A percentile compares a stretch with the other conserved stretches of the same genome.
Evolutionary conservation across 2,888 invertebrate genomes (phyloP).

Genomic region (Seira musarum): DNA sequence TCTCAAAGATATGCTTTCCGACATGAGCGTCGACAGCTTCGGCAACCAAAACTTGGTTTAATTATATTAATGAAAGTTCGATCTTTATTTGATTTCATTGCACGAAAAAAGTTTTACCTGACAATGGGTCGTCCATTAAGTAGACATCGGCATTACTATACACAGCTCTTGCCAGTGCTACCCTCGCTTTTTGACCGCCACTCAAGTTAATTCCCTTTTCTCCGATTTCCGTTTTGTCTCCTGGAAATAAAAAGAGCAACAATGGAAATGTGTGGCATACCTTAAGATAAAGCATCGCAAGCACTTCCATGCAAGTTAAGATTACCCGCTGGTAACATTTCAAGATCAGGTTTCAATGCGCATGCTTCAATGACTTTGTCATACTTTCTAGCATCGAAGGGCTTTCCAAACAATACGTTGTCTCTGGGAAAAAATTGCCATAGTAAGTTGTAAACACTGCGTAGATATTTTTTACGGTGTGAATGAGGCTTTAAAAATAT

Average conservation of each 20-base stretch:
- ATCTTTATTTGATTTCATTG: no score
- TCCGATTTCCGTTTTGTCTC: slow-evolving; percentile 97
- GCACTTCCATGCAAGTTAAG: no score
- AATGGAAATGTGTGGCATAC: no score
- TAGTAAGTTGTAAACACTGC: no score
- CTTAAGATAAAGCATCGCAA: no score
- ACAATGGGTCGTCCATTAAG: slow-evolving; percentile 76
- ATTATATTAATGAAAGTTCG: no score
- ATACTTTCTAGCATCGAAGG: slow-evolving; percentile 81
- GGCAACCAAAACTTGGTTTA: no score
- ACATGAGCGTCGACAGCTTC: slow-evolving; percentile 77
- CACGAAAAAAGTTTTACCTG: background rate
- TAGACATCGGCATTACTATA: slow-evolving; percentile 73
- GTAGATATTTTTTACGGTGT: slow-evolving; percentile 27
- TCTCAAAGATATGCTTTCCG: slow-evolving; percentile 77
- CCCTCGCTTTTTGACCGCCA: slow-evolving; percentile 77
- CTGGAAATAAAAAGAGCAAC: no score
- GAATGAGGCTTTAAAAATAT: background rate
- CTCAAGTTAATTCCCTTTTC: slow-evolving; percentile 94
- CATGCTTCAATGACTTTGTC: slow-evolving; percentile 89
- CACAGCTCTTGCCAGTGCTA: slow-evolving; percentile 48
- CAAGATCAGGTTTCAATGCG: slow-evolving; percentile 91
- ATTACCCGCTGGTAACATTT: slow-evolving; percentile 96
- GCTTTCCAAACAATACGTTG: slow-evolving; percentile 86
- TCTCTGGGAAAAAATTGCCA: slow-evolving; percentile 52